Conservation (phyloP, 2,888 invertebrate genomes). For the Malthinus seriepunctatus region DNA sequence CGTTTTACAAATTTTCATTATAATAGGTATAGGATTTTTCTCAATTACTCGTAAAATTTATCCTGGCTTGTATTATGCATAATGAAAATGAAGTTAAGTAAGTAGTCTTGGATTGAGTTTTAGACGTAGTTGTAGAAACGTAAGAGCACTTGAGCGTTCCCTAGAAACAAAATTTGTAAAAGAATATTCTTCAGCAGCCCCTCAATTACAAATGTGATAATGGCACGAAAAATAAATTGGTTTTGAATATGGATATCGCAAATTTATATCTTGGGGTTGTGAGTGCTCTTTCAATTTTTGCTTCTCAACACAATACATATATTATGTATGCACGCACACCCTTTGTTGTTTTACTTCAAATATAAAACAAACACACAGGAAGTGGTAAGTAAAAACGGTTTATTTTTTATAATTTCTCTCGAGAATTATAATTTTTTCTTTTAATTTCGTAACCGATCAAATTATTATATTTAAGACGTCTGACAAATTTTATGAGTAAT, state of each 20-base stretch:
- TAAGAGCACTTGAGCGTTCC: conserved; percentile 43
- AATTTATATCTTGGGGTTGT: conserved; percentile 34
- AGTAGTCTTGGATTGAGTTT: conserved; percentile 40
- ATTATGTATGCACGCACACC: conserved; percentile 27
- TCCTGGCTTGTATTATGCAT: conserved; percentile 14
- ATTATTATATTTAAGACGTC: neutral
- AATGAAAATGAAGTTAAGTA: conserved; percentile 22
- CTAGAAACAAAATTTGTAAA: conserved; percentile 42
- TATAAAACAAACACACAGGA: conserved; percentile 24
- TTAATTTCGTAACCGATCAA: neutral
- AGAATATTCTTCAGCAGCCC: conserved; percentile 44
- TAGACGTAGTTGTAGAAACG: conserved; percentile 38
- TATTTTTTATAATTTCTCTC: neutral
- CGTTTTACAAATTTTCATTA: too few relatives aligned
- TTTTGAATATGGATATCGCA: conserved; percentile 45
- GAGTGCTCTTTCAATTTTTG: conserved; percentile 27
- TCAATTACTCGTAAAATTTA: conserved; percentile 10
- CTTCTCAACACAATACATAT: conserved; percentile 24
- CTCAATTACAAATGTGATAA: conserved; percentile 48
- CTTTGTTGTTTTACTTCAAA: conserved; percentile 26
- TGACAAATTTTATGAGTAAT: conserved; percentile 40
- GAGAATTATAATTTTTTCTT: conserved; percentile 2
- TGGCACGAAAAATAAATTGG: conserved; percentile 40
- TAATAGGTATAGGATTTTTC: neutral
- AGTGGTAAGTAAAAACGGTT: conserved; percentile 17